Evolutionary conservation across 2,888 invertebrate species (phyloP), one percentile per base, ranked within the genome.

Genomic region (Drosophila sordidapex): DNA sequence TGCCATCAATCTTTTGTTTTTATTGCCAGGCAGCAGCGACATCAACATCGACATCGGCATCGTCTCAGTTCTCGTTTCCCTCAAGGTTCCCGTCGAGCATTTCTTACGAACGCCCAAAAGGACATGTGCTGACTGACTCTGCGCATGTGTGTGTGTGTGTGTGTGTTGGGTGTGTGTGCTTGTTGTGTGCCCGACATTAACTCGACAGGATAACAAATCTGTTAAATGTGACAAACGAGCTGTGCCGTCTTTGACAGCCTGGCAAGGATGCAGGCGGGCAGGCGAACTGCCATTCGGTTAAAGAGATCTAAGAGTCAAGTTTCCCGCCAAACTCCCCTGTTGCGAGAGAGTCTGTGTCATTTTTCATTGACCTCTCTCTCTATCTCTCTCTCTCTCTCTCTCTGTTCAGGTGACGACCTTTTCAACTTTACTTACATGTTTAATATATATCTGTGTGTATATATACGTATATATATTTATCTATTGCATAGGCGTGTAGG

Each of bases 161-260:
- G 90, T 38, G 64, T 70, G 51, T 70, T 67, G 65, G 58, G 51
- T 33, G 21, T 67, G 65, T 62, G 61, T 56, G 66, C 69, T 43
- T 56, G 88, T 89, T 56, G 87, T 89, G 80, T 83, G 91, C 85
- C 83, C 89, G 92, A 92, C 90, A 91, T 91, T 92, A 92, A 91
- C 92, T 92, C 91, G 92, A 92, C 92, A 92, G 91, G 91, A 92
- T 92, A 91, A 91, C 91, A 91, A 91, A 91, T 91, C 92, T 91
- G 92, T 92, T 91, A 91, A 91, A 91, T 91, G 91, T 92, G 91
- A 92, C 92, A 91, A 91, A 91, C 92, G 91, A 91, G 89, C 89
- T 74, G 82, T 72, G 71, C 87, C 87, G 83, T 70, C 87, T 83
- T 74, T 83, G 82, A 87, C 87, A 83, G 82, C 78, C 82, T 64